Evolutionary conservation across 2,888 invertebrate species (phyloP).

Genomic region (Synanthedon myopaeformis): DNA sequence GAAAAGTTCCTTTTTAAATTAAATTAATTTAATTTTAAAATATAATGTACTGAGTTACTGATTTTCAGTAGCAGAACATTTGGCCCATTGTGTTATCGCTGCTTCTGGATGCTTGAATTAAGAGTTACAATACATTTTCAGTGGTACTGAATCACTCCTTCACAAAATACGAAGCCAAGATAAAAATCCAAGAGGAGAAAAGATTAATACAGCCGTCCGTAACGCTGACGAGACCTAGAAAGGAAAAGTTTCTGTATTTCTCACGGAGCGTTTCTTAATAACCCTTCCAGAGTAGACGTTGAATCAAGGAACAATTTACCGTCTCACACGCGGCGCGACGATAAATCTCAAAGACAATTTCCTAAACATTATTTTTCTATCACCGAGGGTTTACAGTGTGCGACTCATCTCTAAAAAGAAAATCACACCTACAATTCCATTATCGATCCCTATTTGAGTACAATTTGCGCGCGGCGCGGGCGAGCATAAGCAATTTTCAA

Average conservation of each 20-base stretch:
- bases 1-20: no score
- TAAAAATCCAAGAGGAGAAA: background rate
- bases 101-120: no score
- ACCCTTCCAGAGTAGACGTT: conserved; percentile 20
- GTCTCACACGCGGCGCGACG: conserved; percentile 27
- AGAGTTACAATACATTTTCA: no score
- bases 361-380: conserved; percentile 59
- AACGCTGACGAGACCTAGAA: background rate
- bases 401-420: conserved; percentile 52
- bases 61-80: no score
- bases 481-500: conserved; percentile 59
- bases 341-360: conserved; percentile 62
- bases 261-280: conserved; percentile 12
- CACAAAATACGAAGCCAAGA: background rate
- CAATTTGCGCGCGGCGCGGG: conserved; percentile 59
- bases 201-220: background rate
- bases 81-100: no score
- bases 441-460: conserved; percentile 65
- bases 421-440: conserved; percentile 64
- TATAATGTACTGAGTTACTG: no score
- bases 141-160: background rate
- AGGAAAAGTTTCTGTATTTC: background rate
- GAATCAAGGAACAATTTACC: conserved; percentile 53
- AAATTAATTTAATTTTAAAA: no score
- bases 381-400: conserved; percentile 56